Evolutionary conservation across 2,797 vertebrate species (phyloP).

Genomic region (Mus minutoides): DNA sequence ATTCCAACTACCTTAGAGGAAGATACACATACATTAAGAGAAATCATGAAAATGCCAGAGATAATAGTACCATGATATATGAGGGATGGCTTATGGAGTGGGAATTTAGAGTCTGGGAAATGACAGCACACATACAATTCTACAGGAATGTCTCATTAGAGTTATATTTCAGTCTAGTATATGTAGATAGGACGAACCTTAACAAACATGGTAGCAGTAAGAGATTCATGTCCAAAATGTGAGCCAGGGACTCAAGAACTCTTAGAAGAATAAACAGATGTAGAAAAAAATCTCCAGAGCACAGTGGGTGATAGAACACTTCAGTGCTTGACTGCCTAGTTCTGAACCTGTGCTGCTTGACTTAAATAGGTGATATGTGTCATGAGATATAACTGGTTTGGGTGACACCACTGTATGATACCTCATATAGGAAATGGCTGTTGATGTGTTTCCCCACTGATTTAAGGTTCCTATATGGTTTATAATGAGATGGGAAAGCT

Average conservation of each 20-base stretch:
- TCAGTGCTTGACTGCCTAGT: rapidly evolving
- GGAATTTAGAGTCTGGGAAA: neutral
- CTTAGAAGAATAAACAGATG: neutral
- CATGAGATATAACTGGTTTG: neutral
- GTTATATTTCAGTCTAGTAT: neutral
- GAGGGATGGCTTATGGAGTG: neutral
- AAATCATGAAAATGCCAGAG: neutral
- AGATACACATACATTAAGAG: neutral
- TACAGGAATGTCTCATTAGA: neutral
- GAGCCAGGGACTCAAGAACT: neutral
- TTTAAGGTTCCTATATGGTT: neutral
- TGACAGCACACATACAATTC: neutral
- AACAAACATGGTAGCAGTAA: neutral
- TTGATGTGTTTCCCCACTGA: neutral
- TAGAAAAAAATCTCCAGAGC: neutral
- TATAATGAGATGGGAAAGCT: neutral
- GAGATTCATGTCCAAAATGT: neutral
- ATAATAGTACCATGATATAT: neutral
- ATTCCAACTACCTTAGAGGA: neutral
- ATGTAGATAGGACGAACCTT: neutral
- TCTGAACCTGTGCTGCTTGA: neutral
- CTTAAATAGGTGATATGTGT: neutral
- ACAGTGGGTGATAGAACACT: neutral
- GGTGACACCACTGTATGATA: neutral
- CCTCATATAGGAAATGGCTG: neutral